Evolutionary conservation across 2,113 vertebrate species (phyloP), one percentile per base, ranked within the genome.

Genomic region (Dendropsophus ebraccatus): DNA sequence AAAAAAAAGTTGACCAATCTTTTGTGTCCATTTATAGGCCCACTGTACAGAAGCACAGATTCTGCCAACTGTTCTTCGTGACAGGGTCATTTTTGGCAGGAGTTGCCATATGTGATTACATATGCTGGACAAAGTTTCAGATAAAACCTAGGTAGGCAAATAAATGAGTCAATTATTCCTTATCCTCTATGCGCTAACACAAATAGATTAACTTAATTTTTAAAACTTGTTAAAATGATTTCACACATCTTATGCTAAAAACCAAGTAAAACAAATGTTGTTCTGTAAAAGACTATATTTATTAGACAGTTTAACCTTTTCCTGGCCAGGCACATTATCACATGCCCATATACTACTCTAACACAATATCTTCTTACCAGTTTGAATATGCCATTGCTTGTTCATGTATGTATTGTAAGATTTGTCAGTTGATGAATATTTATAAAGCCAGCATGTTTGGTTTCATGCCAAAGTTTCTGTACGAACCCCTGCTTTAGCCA

Each of bases 61-160:
- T 41, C 35, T 80, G 54, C 54, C 56, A 62, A 80, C 77, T 60
- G 77, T 80, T 80, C 54, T 35, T 62, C 23, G 62, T 62, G 23
- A 80, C 77, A 62, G 56, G 77, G 77, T 80, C 77, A 80, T 13
- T 41, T 80, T 32, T 80, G 37, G 14, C 13, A 60, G 35, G 12
- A 62, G 23, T 62, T 80, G 16, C 77, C 77, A 80, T 80, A 80
- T 80, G 77, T 17, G 54, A 80, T 28, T 80, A 54, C 77, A 80
- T 80, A 80, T 80, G 76, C 76, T 79, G 77, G 54, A 60, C 54
- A 60, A 54, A 45, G 54, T 62, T 80, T 80, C 62, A 60, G 35
- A 62, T 80, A n/a, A 80, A 25, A 37, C 50, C 32, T 62, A 80
- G 77, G 50, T 80, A 80, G 56, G 77, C 11, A 45, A 25, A 62